These are phyloP conservation scores for Cosmia pyralina DNA, from an alignment of 2,888 invertebrate species.

Conservation along the genomic window DNA sequence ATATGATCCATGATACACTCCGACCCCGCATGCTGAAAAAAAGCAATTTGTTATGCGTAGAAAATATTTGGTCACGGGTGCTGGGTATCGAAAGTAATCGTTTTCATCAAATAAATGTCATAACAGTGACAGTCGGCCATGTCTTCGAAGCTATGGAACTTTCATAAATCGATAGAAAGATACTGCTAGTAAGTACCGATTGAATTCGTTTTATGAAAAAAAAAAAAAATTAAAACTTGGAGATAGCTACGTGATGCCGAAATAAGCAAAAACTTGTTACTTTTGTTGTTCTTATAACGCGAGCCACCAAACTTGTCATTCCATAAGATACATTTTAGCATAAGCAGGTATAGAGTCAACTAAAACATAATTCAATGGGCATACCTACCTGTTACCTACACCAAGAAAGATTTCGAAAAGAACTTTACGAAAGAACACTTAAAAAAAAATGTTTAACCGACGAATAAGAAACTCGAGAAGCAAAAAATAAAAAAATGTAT, in stretches of 20 bases:
- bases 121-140: slow-evolving; percentile 29
- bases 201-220: slow-evolving; percentile 22
- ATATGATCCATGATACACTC: slow-evolving; percentile 92
- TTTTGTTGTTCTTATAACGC: not conserved
- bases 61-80: slow-evolving; percentile 37
- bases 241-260: slow-evolving; percentile 21
- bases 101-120: slow-evolving; percentile 26
- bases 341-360: not conserved
- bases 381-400: not conserved
- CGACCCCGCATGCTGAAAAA: slow-evolving; percentile 90
- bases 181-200: no score
- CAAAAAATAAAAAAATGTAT: not conserved
- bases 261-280: slow-evolving; percentile 12
- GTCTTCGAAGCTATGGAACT: slow-evolving; percentile 34
- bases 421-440: not conserved
- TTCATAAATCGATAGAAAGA: slow-evolving; percentile 46
- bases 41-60: slow-evolving; percentile 11
- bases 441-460: not conserved
- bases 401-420: not conserved
- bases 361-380: not conserved
- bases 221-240: slow-evolving; percentile 16
- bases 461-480: not conserved
- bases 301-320: not conserved
- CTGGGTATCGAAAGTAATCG: slow-evolving; percentile 43
- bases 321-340: not conserved